Base-by-base conservation (phyloP, 2,888 invertebrate genomes). In the Lepidocyrtoides sp. region DNA sequence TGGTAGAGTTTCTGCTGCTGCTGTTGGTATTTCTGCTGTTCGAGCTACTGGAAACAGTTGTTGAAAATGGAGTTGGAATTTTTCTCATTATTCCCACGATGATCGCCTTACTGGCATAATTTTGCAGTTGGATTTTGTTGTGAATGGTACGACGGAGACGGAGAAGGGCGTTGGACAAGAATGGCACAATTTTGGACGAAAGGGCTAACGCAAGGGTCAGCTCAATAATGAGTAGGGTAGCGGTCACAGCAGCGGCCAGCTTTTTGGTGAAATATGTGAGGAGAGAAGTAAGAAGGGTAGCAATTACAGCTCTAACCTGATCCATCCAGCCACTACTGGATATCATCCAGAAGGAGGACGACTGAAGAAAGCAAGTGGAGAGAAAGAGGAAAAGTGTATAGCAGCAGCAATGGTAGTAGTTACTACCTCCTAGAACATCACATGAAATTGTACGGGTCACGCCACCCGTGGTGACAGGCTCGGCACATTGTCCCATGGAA, bases 401-500 rank as follows among this genome's bases (percentile, higher is more conserved):
- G 54, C 54, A 29, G n/a, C n/a, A n/a, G n/a, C n/a, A n/a, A n/a
- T n/a, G n/a, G 23, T 12, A 36, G 20, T 29, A 57, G 69, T 69
- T 69, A 69, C 72, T 85, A 54, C n/a, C n/a, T n/a, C 86, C 60
- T 60, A 86, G n/a, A n/a, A 69, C 57, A 86, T 86, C 87, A 87
- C 79, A 77, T 48, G 87, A 79, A 87, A 79, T 79, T 63, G 87
- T 63, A 48, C 79, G 87, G 82, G 79, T 77, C 85, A 85, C 63
- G 44, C 86, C 92, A 72, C 92, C 93, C 23, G 92, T 92, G 60
- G 93, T 93, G 86, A 94, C 92, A 36, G 94, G 93, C 91, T 94
- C 94, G 48, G 94, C 94, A 92, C 94, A 94, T 94, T 93, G 93
- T 48, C 93, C 93, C 93, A 81, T 17, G 89, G 63, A 36, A 32